These are phyloP conservation scores for Palythoa grandiflora DNA, from an alignment of 92 coral and sea anemone genomes.

Conservation along the genomic window DNA sequence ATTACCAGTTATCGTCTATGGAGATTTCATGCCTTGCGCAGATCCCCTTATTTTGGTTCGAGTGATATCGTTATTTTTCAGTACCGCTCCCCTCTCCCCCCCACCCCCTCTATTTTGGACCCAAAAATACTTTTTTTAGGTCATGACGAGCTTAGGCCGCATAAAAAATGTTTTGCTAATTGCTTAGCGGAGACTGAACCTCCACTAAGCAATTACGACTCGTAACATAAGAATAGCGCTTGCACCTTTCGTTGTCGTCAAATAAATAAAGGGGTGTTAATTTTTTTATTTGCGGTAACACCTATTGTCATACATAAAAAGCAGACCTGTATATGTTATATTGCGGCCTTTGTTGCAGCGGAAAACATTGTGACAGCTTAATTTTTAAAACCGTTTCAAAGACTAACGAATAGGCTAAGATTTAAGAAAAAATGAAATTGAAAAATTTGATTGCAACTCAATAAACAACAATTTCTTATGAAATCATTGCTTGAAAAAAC, in stretches of 20 bases:
- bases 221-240: not conserved
- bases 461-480: not conserved
- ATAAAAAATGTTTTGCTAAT: no score
- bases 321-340: not conserved
- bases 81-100: no score
- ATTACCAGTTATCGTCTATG: no score
- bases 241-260: not conserved
- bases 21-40: no score
- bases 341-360: not conserved
- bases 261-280: not conserved
- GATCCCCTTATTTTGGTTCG: no score
- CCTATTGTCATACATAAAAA: not conserved
- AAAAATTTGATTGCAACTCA: not conserved
- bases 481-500: not conserved
- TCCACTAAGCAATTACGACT: not conserved
- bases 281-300: not conserved
- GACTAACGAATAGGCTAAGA: not conserved
- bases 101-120: no score
- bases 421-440: not conserved
- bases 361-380: not conserved
- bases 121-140: no score
- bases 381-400: not conserved
- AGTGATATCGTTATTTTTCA: no score
- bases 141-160: no score
- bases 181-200: no score